Percentiles rank a stretch among this genome's conserved stretches.
Conservation (phyloP, 2,888 invertebrate genomes). For the Phyllotreta cruciferae region DNA sequence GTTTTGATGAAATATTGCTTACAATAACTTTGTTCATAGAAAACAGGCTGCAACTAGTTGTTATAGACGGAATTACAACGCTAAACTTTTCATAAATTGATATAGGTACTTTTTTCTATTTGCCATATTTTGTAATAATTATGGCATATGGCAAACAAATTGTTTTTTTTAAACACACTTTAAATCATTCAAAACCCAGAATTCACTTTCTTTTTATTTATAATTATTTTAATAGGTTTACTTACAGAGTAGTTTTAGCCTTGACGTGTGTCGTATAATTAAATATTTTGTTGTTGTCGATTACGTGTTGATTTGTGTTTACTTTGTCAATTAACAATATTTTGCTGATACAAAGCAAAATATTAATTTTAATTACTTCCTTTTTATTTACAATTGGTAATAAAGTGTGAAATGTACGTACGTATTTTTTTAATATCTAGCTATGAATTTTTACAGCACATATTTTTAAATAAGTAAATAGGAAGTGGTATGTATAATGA, state of each 20-base stretch:
- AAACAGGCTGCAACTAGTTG: too few species aligned
- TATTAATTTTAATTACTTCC: conserved; percentile 22
- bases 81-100: too few species aligned
- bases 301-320: conserved; percentile 28
- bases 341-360: conserved; percentile 23
- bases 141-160: not conserved
- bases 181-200: conserved; percentile 1
- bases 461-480: too few species aligned
- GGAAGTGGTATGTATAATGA: too few species aligned
- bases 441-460: too few species aligned
- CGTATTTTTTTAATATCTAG: not conserved
- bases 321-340: conserved; percentile 23
- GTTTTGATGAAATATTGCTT: too few species aligned
- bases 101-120: too few species aligned
- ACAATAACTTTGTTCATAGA: too few species aligned
- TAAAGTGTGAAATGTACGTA: conserved; percentile 9
- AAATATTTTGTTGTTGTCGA: conserved; percentile 28
- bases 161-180: conserved; percentile 2
- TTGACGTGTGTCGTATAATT: conserved; percentile 23
- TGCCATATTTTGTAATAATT: too few species aligned
- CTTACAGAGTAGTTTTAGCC: conserved; percentile 17
- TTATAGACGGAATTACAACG: too few species aligned
- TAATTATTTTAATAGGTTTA: conserved; percentile 18
- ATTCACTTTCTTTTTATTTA: conserved; percentile 7
- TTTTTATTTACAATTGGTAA: conserved; percentile 9